Conservation (phyloP, 1,140 invertebrate species). For the Lepidotrigona ventralis region DNA sequence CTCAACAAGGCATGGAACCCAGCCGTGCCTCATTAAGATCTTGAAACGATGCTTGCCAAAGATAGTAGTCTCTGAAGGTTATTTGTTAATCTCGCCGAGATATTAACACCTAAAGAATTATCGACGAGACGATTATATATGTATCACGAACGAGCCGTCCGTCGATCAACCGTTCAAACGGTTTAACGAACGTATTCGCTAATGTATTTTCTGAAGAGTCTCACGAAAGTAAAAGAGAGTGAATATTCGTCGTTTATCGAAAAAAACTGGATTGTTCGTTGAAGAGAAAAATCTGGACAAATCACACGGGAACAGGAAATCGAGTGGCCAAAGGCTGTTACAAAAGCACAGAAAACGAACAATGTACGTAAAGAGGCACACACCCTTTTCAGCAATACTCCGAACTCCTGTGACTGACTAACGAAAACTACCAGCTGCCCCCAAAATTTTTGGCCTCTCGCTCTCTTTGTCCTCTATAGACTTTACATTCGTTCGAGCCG, state of each 20-base stretch:
- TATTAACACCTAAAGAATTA: slow-evolving; percentile 31
- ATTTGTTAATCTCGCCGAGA: slow-evolving; percentile 24
- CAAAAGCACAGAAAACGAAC: slow-evolving; percentile 33
- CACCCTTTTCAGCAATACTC: slow-evolving; percentile 24
- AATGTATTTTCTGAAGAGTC: neutral
- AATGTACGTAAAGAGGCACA: slow-evolving; percentile 6
- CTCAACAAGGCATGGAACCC: slow-evolving; percentile 52
- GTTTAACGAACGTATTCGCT: neutral
- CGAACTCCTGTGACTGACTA: neutral
- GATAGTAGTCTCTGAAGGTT: slow-evolving; percentile 46
- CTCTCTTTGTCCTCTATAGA: slow-evolving; percentile 48
- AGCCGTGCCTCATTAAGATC: slow-evolving; percentile 58
- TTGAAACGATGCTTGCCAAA: slow-evolving; percentile 56
- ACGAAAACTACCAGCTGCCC: slow-evolving; percentile 57
- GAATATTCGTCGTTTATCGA: neutral
- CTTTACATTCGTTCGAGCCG: slow-evolving; percentile 20
- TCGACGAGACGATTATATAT: neutral
- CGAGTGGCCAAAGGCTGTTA: slow-evolving; percentile 27
- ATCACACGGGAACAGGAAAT: slow-evolving; percentile 15
- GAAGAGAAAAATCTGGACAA: neutral
- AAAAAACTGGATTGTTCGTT: neutral
- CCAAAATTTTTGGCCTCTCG: slow-evolving; percentile 52
- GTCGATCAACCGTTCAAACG: neutral
- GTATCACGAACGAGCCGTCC: too few species aligned
- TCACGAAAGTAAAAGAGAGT: too few species aligned